A percentile compares a stretch with the other conserved stretches of the same genome.
These are phyloP conservation scores for Papilio protenor DNA, from an alignment of 2,888 invertebrate species.

Conservation along the genomic window DNA sequence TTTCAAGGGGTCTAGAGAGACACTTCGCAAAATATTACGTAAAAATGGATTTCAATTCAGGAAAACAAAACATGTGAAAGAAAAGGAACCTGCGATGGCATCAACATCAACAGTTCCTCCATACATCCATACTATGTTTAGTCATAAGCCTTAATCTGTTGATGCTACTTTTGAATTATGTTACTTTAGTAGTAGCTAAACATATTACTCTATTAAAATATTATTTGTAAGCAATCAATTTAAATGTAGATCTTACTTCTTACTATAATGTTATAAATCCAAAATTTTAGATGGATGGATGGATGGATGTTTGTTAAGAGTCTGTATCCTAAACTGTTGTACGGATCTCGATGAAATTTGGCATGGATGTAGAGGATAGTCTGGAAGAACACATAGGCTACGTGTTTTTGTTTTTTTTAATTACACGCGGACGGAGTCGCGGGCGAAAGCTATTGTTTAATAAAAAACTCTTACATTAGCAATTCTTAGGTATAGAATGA, in stretches of 20 bases:
- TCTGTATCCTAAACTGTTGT: too few species aligned
- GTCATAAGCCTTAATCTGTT: conserved; percentile 68
- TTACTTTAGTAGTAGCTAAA: conserved; percentile 1
- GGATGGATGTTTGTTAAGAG: too few species aligned
- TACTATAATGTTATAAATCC: too few species aligned
- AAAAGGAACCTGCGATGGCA: conserved; percentile 69
- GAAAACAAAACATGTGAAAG: conserved; percentile 77
- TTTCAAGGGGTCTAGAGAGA: conserved; percentile 78
- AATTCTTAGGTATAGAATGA: background rate
- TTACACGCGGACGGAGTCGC: too few species aligned
- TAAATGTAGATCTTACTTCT: background rate
- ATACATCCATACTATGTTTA: conserved; percentile 77
- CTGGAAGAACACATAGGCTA: too few species aligned
- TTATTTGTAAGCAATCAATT: background rate
- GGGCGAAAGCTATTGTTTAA: too few species aligned
- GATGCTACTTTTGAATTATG: background rate
- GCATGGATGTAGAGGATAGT: too few species aligned
- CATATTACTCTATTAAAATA: background rate
- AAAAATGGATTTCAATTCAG: conserved; percentile 80
- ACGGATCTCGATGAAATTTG: too few species aligned
- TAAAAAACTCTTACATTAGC: background rate
- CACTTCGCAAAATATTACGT: conserved; percentile 73
- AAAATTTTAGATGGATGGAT: too few species aligned
- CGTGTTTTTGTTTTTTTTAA: too few species aligned
- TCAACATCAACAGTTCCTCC: conserved; percentile 68